Percentiles rank a stretch among this genome's conserved stretches.
Conservation (phyloP, 2,888 invertebrate species). For the Nebria salina region DNA sequence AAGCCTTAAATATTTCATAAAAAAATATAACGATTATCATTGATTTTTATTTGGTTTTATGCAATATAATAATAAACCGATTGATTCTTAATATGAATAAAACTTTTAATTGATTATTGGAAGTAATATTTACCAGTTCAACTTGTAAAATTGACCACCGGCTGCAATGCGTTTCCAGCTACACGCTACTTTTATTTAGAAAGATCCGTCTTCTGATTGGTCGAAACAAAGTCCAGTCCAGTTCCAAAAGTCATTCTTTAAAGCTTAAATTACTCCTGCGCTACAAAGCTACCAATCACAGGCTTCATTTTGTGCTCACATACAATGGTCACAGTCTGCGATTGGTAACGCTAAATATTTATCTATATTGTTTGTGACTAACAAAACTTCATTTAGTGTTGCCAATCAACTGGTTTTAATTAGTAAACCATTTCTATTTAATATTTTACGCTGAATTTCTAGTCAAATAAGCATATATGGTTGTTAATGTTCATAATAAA, state of each 20-base stretch:
- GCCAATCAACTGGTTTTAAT: too few species aligned
- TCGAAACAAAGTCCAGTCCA: conserved; percentile 22
- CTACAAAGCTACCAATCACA: background rate
- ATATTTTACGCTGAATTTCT: too few species aligned
- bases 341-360: background rate
- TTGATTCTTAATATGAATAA: background rate
- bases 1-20: background rate
- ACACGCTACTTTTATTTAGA: conserved; percentile 38
- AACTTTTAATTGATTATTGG: background rate
- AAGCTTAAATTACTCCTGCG: background rate
- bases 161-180: conserved; percentile 30
- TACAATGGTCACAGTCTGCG: background rate
- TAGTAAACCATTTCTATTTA: too few species aligned
- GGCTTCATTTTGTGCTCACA: background rate
- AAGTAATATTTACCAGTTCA: background rate
- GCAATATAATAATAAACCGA: background rate
- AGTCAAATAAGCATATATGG: too few species aligned
- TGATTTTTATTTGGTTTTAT: background rate
- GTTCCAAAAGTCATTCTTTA: background rate
- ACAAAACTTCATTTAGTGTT: too few species aligned
- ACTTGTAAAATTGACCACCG: conserved; percentile 34
- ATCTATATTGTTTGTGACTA: too few species aligned
- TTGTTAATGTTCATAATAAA: too few species aligned
- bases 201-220: conserved; percentile 25
- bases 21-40: conserved; percentile 19